These are phyloP conservation scores for Parochlus steinenii DNA, from an alignment of 2,888 invertebrate genomes.

Conservation along the genomic window DNA sequence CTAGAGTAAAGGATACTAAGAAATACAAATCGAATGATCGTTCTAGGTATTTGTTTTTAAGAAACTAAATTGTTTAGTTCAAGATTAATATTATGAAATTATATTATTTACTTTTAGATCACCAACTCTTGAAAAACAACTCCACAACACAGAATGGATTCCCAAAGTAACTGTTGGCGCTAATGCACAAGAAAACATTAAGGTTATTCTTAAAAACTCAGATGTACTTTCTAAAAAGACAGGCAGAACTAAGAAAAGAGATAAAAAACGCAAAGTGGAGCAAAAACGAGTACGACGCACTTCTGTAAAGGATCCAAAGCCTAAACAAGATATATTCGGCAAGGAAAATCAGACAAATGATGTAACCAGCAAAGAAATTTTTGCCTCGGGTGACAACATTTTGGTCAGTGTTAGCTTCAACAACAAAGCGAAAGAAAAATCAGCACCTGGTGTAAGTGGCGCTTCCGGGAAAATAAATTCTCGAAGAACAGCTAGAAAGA, in stretches of 20 bases:
- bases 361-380: constrained; percentile 75
- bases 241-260: constrained; percentile 24
- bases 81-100: too few relatives aligned
- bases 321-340: constrained; percentile 4
- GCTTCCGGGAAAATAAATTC: too few relatives aligned
- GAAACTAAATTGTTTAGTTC: too few relatives aligned
- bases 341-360: too few relatives aligned
- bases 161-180: too few relatives aligned
- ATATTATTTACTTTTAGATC: too few relatives aligned
- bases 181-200: constrained; percentile 37
- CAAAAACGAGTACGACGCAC: constrained; percentile 24
- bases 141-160: too few relatives aligned
- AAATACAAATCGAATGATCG: too few relatives aligned
- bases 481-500: too few relatives aligned
- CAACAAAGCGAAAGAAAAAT: constrained; percentile 44
- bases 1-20: too few relatives aligned
- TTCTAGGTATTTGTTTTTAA: too few relatives aligned
- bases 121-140: too few relatives aligned
- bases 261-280: constrained; percentile 28
- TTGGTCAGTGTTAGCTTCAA: constrained; percentile 84
- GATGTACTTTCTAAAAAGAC: constrained; percentile 25
- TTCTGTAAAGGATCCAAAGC: constrained; percentile 11
- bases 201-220: constrained; percentile 40
- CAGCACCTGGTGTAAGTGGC: constrained; percentile 25
- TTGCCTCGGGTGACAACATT: constrained; percentile 84